Base-by-base conservation (phyloP, 2,113 vertebrate species). In the Hemiprocne comata region DNA sequence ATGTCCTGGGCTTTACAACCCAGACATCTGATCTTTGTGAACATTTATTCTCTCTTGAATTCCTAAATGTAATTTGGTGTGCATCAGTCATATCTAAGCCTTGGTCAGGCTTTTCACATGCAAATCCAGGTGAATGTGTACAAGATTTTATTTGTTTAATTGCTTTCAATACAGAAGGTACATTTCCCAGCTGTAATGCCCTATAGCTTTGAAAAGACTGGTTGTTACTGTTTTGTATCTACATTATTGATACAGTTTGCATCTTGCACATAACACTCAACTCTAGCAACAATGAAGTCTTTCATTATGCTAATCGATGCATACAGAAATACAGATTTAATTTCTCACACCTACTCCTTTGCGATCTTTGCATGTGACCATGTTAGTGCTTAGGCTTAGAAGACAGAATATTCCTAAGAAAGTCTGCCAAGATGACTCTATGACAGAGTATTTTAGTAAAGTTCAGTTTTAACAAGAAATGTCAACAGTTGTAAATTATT, bases 381-480 rank as follows among this genome's bases (percentile, higher is more conserved):
- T 33, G 38, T 25, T 64, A 66, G 8, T 34, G 38, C 13, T 85
- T 87, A 46, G 51, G 11, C 13, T 77, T 64, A 62, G 38, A 58
- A 84, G 23, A 44, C 26, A 84, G 57, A 87, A 57, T 70, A 77
- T 55, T 73, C 58, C 31, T 53, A 46, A 62, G 55, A 67, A 80
- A 73, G 8, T 57, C 72, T 90, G 51, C n/a, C 51, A 81, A 85
- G 33, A 80, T 25, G 24, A 53, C 51, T 80, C 38, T 33, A n/a
- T 66, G 46, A 82, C 36, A 67, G 65, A 75, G 13, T 51, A 72
- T 53, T 82, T 91, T 69, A 67, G 46, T 74, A 87, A 93, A 66
- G 64, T 73, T 70, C 62, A 73, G 19, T 74, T 90, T 94, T 70
- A 86, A 77, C 28, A 92, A 67, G 77, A 88, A 90, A 62, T 74